phyloP scores from a whole-genome alignment of 2,888 invertebrate species.

The Diloba caeruleocephala region DNA sequence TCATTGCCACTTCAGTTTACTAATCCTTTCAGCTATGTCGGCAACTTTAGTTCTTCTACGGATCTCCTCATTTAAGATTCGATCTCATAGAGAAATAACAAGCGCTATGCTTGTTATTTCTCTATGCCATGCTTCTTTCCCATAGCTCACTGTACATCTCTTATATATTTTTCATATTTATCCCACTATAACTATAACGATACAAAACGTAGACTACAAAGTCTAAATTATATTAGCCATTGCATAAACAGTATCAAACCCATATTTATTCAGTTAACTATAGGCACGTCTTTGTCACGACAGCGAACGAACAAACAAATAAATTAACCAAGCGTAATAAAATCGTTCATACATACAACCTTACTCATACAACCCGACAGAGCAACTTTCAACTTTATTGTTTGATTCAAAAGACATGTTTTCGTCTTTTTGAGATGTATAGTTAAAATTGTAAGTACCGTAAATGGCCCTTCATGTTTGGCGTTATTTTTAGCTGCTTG shows the following conservation, averaged over 20 bases:
- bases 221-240: constrained; percentile 17
- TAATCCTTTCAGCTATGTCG: too few relatives aligned
- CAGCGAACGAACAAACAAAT: constrained; percentile 69
- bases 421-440: constrained; percentile 22
- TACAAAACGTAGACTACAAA: neutral
- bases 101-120: too few relatives aligned
- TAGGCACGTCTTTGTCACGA: constrained; percentile 52
- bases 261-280: constrained; percentile 32
- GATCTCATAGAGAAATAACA: too few relatives aligned
- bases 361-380: constrained; percentile 7
- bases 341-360: constrained; percentile 64
- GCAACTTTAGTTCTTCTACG: too few relatives aligned
- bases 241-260: constrained; percentile 11
- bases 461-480: constrained; percentile 69
- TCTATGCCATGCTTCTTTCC: too few relatives aligned
- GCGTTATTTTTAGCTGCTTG: constrained; percentile 62
- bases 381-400: constrained; percentile 8
- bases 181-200: too few relatives aligned
- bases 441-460: constrained; percentile 53
- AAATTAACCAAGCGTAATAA: constrained; percentile 69
- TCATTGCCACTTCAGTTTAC: too few relatives aligned
- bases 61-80: too few relatives aligned
- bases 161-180: too few relatives aligned
- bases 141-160: too few relatives aligned
- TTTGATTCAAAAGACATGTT: constrained; percentile 2